These are phyloP conservation scores for Rhamphomyia laevipes DNA, from an alignment of 2,888 invertebrate genomes.

Conservation along the genomic window DNA sequence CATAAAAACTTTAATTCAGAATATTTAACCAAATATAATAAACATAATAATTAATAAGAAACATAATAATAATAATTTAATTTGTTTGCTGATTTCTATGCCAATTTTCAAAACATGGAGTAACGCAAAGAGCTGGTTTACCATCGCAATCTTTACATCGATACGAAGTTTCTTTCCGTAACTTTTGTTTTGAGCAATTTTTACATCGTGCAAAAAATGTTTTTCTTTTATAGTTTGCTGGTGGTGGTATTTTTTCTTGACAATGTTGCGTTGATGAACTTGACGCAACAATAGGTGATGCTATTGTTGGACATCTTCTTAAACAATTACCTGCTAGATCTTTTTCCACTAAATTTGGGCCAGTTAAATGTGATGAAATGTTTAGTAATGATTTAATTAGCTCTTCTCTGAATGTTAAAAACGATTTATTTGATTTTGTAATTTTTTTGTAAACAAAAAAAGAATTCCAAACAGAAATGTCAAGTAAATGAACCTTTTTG, in stretches of 20 bases:
- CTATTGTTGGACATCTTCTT: neutral
- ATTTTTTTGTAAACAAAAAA: slow-evolving; percentile 1
- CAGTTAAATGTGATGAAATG: neutral
- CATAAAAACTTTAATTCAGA: no score
- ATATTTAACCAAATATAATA: no score
- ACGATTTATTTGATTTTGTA: neutral
- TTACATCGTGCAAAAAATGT: neutral
- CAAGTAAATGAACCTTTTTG: slow-evolving; percentile 2
- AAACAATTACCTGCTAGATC: neutral
- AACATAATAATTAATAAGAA: no score
- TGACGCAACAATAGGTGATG: neutral
- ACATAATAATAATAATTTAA: no score
- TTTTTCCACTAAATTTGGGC: neutral
- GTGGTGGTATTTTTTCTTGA: neutral
- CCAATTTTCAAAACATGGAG: neutral
- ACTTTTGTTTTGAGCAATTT: neutral
- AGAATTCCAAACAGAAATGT: neutral
- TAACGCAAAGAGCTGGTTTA: neutral
- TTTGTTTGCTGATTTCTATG: neutral
- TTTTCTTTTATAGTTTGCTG: neutral
- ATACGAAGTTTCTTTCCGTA: neutral
- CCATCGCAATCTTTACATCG: neutral
- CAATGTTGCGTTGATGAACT: neutral
- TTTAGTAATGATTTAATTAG: neutral
- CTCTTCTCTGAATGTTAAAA: neutral